These are phyloP conservation scores for Xiphophorus couchianus DNA, from an alignment of 2,113 vertebrate species.

Conservation along the genomic window DNA sequence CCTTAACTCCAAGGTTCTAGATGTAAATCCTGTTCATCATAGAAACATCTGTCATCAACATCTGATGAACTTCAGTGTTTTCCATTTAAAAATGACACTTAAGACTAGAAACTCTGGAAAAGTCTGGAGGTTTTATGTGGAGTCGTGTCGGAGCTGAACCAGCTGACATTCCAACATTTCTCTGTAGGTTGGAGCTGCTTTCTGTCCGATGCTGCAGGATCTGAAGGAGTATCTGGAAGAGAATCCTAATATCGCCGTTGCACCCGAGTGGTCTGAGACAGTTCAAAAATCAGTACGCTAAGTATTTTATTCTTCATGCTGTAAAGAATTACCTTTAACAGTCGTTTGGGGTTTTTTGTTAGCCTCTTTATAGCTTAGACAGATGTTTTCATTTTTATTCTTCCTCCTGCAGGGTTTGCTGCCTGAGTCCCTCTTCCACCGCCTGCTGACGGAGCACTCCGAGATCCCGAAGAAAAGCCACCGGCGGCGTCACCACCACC, in stretches of 20 bases:
- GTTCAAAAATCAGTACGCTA: conserved; percentile 78
- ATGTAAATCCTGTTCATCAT: neutral
- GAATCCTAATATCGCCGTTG: conserved; percentile 78
- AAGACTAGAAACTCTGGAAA: neutral
- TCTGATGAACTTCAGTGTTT: neutral
- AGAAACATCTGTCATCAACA: neutral
- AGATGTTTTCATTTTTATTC: neutral
- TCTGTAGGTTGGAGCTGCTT: conserved; percentile 72
- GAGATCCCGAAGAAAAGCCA: conserved; percentile 81
- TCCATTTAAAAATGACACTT: neutral
- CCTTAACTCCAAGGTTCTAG: neutral
- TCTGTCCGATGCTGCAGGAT: conserved; percentile 80
- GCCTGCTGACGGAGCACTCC: conserved; percentile 81
- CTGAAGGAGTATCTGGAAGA: conserved; percentile 80
- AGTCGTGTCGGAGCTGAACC: neutral
- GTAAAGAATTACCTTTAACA: neutral
- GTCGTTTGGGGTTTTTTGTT: too few relatives aligned
- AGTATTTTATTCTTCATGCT: neutral
- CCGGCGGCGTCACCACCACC: conserved; percentile 68
- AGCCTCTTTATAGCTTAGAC: neutral
- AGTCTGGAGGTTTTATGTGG: neutral
- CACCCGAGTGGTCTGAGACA: conserved; percentile 81
- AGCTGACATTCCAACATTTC: conserved; percentile 15
- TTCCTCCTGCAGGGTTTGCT: conserved; percentile 81
- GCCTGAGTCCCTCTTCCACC: conserved; percentile 83